Base-by-base conservation (phyloP, 2,888 invertebrate species). In the Podabrus alpinus region DNA sequence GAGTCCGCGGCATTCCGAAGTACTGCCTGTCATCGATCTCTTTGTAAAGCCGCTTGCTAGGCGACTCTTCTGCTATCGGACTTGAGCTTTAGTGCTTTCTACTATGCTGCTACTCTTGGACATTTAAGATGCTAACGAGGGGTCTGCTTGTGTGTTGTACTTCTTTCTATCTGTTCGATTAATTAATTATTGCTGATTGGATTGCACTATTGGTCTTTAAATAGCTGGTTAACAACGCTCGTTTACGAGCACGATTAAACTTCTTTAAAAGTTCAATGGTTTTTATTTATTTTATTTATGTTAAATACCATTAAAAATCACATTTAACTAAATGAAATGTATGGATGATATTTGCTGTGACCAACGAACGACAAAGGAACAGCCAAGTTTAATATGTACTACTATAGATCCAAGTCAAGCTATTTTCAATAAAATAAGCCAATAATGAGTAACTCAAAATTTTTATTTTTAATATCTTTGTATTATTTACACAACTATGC, bases 1-100 rank as follows among this genome's bases (percentile, higher is more conserved):
- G 83, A 82, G 84, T 82, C 83, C 84, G 80, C 81, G 82, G 83
- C 84, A 84, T 85, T 85, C 84, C 83, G 82, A 79, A 80, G 84
- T 80, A 79, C 83, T 82, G 84, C 81, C 83, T 85, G 85, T 85
- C 85, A 85, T 83, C 81, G 77, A 81, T 78, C 78, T 79, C 84
- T 85, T 85, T 84, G 84, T 84, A 78, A 78, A 83, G 83, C 82
- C 83, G 83, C 82, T 79, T 74, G 75, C 73, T 68, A 77, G 77
- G 72, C 79, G 78, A 77, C 74, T 73, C 72, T 74, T 71, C 68
- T 73, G 77, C 74, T 77, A 77, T 77, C 77, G 74, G 75, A 76
- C 73, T 76, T 73, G 69, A 77, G 77, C 74, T 77, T 77, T 77
- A 72, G 74, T 74, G 74, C 76, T 79, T 77, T 79, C 79, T 74